Conservation (phyloP, 2,888 invertebrate species). For the Branchellion lobata region DNA sequence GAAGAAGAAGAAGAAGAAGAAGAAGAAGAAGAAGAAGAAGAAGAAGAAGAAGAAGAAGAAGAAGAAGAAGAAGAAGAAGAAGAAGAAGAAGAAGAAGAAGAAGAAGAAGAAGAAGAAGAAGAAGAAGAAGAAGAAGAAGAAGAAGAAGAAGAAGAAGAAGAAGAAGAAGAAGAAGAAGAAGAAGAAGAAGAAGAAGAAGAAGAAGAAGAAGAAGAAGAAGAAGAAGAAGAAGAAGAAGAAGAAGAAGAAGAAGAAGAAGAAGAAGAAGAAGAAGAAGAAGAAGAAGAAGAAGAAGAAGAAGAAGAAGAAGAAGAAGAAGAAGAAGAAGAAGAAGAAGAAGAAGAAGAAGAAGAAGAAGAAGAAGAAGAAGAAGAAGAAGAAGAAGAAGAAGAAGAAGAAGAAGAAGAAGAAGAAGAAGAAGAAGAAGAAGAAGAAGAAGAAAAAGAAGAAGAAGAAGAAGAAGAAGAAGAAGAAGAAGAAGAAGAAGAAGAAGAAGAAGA, state of each 20-base stretch:
- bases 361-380: constrained; percentile 6
- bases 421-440: constrained; percentile 34
- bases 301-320: background rate
- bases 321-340: background rate
- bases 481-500: constrained; percentile 34
- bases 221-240: constrained; percentile 16
- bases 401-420: constrained; percentile 35
- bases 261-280: constrained; percentile 37
- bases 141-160: constrained; percentile 19
- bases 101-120: background rate
- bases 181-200: constrained; percentile 19
- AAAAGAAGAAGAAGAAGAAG: constrained; percentile 34
- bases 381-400: constrained; percentile 28
- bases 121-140: background rate
- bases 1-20: constrained; percentile 34
- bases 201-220: constrained; percentile 19
- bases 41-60: constrained; percentile 34
- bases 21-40: constrained; percentile 36
- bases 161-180: constrained; percentile 16
- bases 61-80: constrained; percentile 31
- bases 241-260: constrained; percentile 22
- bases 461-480: constrained; percentile 34
- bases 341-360: background rate
- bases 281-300: constrained; percentile 25
- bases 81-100: background rate